phyloP scores from a whole-genome alignment of 2,888 invertebrate genomes.

The Alloplasta piceator region DNA sequence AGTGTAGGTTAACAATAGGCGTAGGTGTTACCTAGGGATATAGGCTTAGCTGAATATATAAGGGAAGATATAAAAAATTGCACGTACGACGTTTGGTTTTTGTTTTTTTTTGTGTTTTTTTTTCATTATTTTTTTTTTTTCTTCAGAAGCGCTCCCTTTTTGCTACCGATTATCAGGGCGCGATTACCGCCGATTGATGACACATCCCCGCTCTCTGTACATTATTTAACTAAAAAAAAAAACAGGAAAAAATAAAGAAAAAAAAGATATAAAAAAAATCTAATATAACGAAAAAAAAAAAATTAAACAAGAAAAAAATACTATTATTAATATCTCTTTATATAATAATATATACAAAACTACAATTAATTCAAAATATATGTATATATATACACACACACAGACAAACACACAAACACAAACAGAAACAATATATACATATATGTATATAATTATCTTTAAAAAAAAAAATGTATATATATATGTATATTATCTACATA shows the following conservation, averaged over 20 bases:
- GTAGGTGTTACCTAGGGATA: slow-evolving; percentile 81
- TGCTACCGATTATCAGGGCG: slow-evolving; percentile 29
- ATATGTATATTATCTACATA: slow-evolving; percentile 67
- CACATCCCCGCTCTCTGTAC: slow-evolving; percentile 77
- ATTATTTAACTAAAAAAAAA: slow-evolving; percentile 78
- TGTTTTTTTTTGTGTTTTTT: slow-evolving; percentile 58
- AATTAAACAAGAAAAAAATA: too few species aligned
- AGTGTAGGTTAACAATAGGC: slow-evolving; percentile 80
- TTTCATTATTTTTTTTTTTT: too few species aligned
- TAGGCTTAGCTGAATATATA: slow-evolving; percentile 79
- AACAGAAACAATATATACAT: slow-evolving; percentile 71
- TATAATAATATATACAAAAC: slow-evolving; percentile 80
- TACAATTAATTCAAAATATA: slow-evolving; percentile 76
- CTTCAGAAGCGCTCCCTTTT: slow-evolving; percentile 33
- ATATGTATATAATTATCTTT: slow-evolving; percentile 70
- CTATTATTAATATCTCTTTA: slow-evolving; percentile 81
- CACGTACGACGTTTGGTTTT: slow-evolving; percentile 77
- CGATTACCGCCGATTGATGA: slow-evolving; percentile 71
- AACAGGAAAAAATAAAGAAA: slow-evolving; percentile 43
- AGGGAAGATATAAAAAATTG: slow-evolving; percentile 63
- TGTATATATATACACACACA: slow-evolving; percentile 78
- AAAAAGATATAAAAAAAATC: too few species aligned
- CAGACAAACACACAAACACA: slow-evolving; percentile 66
- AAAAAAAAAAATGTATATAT: too few species aligned
- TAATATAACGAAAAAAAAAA: too few species aligned